A percentile compares a stretch with the other conserved stretches of the same genome.
Conservation (phyloP, 2,113 vertebrate genomes). For the Trogon melanurus region DNA sequence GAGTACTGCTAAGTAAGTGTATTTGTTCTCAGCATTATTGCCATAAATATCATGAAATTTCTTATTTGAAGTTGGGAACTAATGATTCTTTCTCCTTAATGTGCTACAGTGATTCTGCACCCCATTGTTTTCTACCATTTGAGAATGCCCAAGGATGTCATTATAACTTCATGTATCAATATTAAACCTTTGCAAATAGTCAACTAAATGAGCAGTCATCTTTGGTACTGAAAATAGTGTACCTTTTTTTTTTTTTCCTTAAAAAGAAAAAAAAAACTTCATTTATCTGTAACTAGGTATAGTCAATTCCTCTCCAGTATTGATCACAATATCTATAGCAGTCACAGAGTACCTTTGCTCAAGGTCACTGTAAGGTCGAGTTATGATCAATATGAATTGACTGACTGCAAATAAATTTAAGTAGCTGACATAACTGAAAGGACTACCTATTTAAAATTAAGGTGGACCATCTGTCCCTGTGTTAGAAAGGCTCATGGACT, state of each 20-base stretch:
- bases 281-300: constrained; percentile 85
- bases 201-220: constrained; percentile 81
- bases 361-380: constrained; percentile 86
- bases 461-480: constrained; percentile 74
- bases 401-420: constrained; percentile 88
- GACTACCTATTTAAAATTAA: constrained; percentile 82
- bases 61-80: constrained; percentile 75
- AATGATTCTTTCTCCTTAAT: constrained; percentile 79
- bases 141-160: constrained; percentile 79
- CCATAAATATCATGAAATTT: constrained; percentile 75
- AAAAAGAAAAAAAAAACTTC: constrained; percentile 44
- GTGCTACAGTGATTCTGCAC: constrained; percentile 67
- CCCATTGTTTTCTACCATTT: constrained; percentile 77
- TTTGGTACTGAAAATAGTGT: constrained; percentile 79
- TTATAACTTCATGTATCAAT: constrained; percentile 82
- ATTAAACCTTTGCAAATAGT: constrained; percentile 81
- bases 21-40: constrained; percentile 65
- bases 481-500: constrained; percentile 7
- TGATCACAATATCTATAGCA: constrained; percentile 88
- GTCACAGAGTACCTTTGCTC: constrained; percentile 81
- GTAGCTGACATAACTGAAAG: constrained; percentile 82
- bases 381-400: constrained; percentile 91
- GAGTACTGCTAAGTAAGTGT: constrained; percentile 47
- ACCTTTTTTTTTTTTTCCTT: constrained; percentile 48
- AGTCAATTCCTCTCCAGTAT: constrained; percentile 84